Evolutionary conservation across 2,113 vertebrate genomes (phyloP).

Genomic region (Anarrhichthys ocellatus): DNA sequence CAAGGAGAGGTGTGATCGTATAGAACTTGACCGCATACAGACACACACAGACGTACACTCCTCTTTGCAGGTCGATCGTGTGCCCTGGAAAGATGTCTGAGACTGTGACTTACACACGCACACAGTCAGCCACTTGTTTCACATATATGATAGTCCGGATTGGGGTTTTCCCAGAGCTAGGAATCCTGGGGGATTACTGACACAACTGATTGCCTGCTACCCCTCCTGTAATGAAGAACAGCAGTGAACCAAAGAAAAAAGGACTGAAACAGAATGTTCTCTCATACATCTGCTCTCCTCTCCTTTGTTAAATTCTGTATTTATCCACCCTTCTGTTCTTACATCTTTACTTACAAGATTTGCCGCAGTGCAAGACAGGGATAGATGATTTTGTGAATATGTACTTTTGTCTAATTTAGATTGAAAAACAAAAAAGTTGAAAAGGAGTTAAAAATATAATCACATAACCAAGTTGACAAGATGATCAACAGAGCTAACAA

Average conservation of each 20-base stretch:
- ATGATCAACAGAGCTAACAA: neutral
- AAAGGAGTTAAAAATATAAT: neutral
- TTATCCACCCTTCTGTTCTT: neutral
- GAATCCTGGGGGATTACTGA: slow-evolving; percentile 45
- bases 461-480: neutral
- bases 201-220: slow-evolving; percentile 49
- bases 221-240: slow-evolving; percentile 40
- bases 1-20: slow-evolving; percentile 10
- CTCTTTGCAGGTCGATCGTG: slow-evolving; percentile 26
- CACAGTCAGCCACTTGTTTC: slow-evolving; percentile 27
- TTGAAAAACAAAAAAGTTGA: neutral
- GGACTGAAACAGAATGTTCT: slow-evolving; percentile 16
- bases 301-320: slow-evolving; percentile 22
- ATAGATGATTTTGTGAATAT: slow-evolving; percentile 1
- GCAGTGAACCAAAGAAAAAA: slow-evolving; percentile 22
- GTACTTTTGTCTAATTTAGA: neutral
- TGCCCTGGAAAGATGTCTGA: slow-evolving; percentile 15
- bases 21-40: neutral
- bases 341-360: slow-evolving; percentile 2
- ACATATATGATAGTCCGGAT: slow-evolving; percentile 21
- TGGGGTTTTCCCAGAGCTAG: slow-evolving; percentile 24
- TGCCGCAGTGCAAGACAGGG: neutral
- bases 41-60: neutral
- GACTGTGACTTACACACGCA: slow-evolving; percentile 18
- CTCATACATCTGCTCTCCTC: slow-evolving; percentile 20